phyloP scores from a whole-genome alignment of 2,113 vertebrate species.

The Argyrosomus japonicus region DNA sequence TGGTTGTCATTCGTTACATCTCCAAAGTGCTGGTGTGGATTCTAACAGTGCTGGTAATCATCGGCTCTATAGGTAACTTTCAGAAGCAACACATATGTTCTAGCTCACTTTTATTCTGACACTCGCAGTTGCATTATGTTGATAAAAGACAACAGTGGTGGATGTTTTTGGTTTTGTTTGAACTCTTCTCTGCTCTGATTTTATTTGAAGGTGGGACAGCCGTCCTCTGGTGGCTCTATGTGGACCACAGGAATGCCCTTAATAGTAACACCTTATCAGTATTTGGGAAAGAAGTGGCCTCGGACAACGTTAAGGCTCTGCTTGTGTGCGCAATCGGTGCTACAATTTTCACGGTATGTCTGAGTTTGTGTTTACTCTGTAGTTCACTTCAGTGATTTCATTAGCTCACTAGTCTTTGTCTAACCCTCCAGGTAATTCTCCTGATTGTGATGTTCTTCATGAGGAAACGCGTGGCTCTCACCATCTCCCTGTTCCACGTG shows the following conservation, averaged over 20 bases:
- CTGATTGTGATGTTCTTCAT: constrained; percentile 95
- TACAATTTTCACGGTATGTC: constrained; percentile 92
- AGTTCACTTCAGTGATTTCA: background rate
- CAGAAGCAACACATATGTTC: background rate
- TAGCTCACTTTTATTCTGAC: too few relatives aligned
- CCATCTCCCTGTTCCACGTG: constrained; percentile 96
- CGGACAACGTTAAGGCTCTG: constrained; percentile 93
- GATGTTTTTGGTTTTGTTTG: background rate
- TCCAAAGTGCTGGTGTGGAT: constrained; percentile 96
- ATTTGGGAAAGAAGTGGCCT: constrained; percentile 87
- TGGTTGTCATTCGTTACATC: constrained; percentile 97
- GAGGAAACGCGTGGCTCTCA: constrained; percentile 96
- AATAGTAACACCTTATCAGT: constrained; percentile 69
- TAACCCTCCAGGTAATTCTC: constrained; percentile 87
- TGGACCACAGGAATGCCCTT: constrained; percentile 84
- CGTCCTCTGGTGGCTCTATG: constrained; percentile 96
- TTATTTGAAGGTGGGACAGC: constrained; percentile 88
- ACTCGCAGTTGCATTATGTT: background rate
- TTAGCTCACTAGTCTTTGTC: background rate
- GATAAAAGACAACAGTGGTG: background rate
- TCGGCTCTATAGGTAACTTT: constrained; percentile 92
- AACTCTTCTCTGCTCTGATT: background rate
- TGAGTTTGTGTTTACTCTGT: background rate
- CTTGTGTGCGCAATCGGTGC: constrained; percentile 93
- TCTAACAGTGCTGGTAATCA: constrained; percentile 90